A percentile compares a stretch with the other conserved stretches of the same genome.
Evolutionary conservation across 2,113 vertebrate genomes (phyloP).

Genomic region (Channa argus): DNA sequence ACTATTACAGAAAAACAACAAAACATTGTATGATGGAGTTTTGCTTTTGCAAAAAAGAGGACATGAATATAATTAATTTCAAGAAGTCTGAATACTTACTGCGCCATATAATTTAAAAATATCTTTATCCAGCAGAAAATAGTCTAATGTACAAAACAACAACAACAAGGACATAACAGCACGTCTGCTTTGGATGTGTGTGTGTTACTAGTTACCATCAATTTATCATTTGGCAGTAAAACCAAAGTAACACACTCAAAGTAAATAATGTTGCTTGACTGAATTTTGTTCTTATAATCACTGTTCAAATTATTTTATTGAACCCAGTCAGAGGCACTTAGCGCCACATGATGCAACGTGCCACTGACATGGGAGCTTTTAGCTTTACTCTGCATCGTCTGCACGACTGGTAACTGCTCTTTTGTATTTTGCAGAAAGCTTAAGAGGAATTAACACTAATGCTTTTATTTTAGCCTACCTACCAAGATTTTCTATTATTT

Average conservation of each 20-base stretch:
- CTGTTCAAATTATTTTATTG: constrained; percentile 27
- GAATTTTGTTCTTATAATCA: constrained; percentile 26
- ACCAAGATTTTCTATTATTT: constrained; percentile 55
- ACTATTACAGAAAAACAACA: background rate
- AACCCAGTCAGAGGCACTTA: constrained; percentile 38
- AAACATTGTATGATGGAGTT: background rate
- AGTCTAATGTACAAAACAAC: too few species aligned
- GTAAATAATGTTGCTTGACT: background rate
- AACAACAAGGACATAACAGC: too few species aligned
- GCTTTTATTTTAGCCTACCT: constrained; percentile 54
- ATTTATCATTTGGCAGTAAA: too few species aligned
- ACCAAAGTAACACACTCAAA: background rate
- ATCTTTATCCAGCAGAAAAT: too few species aligned
- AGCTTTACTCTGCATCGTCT: constrained; percentile 27
- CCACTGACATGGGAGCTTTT: constrained; percentile 37
- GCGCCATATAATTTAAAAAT: too few species aligned
- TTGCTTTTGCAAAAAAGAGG: too few species aligned
- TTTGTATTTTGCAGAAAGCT: constrained; percentile 36
- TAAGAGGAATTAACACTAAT: constrained; percentile 52
- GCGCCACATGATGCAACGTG: constrained; percentile 8
- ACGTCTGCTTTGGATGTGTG: too few species aligned
- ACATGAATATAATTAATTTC: too few species aligned
- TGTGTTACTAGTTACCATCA: too few species aligned
- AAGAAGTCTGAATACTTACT: too few species aligned
- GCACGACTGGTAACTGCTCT: constrained; percentile 29